Evolutionary conservation across 2,888 invertebrate genomes (phyloP), one percentile per base, ranked within the genome.

Genomic region (Carpatolechia fugitivella): DNA sequence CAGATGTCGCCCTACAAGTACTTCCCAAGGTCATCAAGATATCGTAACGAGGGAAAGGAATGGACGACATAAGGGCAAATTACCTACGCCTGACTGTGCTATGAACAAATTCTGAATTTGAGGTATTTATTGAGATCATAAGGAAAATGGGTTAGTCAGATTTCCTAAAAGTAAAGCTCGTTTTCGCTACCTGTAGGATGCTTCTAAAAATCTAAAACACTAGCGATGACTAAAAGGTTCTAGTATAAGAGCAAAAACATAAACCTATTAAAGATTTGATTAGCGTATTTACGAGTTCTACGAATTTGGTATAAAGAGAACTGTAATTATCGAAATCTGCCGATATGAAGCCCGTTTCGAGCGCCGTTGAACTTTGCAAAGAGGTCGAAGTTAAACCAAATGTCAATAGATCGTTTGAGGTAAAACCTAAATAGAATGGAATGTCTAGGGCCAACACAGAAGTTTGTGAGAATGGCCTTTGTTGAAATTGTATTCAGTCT

Each of bases 1-100:
- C 63, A 60, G 58, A 60, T 60, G 61, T 63, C 58, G 54, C 57
- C 52, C 50, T 51, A 58, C 61, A 64, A 65, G 66, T 63, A 64
- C 60, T 62, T 69, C 70, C 68, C 68, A 65, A 78, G 81, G 80
- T 69, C 75, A 56, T 57, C 70, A 53, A 68, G 72, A 66, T 63
- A 62, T 64, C 58, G 57, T 69, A 75, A 72, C 59, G 61, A 73
- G 66, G 63, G 68, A 68, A 71, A 67, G 68, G 56, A 66, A 69
- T 68, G 54, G 60, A 46, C 49, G 64, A 52, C 52, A 57, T 64
- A 66, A 64, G 70, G 68, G 68, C 67, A 64, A 68, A 72, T 70
- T 69, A 68, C 63, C 61, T 40, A 44, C 60, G 61, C 63, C 65
- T 65, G 63, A 64, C 61, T 60, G 56, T 56, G 63, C 60, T 60